Conservation (phyloP, 1,140 invertebrate species). For the Heliconius eleuchia region DNA sequence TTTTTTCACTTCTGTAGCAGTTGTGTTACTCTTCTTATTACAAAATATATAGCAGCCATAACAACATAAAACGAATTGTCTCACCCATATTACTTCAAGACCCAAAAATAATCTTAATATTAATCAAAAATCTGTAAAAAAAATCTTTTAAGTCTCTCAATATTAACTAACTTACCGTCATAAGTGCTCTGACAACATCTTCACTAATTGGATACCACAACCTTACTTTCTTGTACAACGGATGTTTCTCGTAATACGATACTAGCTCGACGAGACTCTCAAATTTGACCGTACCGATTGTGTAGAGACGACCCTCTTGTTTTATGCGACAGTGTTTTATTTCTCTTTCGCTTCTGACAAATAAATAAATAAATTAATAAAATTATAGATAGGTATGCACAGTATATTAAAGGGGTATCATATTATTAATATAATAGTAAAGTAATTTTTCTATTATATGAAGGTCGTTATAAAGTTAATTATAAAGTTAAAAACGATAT, state of each 20-base stretch:
- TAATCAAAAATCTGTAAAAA: no score
- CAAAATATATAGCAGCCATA: no score
- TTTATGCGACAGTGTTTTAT: slow-evolving; percentile 98
- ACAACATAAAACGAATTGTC: no score
- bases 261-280: slow-evolving; percentile 97
- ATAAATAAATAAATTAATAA: no score
- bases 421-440: no score
- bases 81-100: not conserved
- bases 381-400: no score
- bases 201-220: slow-evolving; percentile 93
- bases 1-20: not conserved
- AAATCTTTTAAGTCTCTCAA: no score
- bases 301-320: slow-evolving; percentile 93
- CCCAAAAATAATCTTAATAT: not conserved
- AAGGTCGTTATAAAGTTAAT: no score
- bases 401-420: no score
- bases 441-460: no score
- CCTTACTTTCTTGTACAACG: slow-evolving; percentile 94
- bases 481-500: no score
- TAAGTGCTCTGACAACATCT: slow-evolving; percentile 85
- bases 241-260: slow-evolving; percentile 93
- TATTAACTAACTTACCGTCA: slow-evolving; percentile 82
- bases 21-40: no score
- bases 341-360: slow-evolving; percentile 90
- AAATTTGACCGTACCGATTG: slow-evolving; percentile 94